Evolutionary conservation across 2,113 vertebrate species (phyloP).

Genomic region (Labeo rohita): DNA sequence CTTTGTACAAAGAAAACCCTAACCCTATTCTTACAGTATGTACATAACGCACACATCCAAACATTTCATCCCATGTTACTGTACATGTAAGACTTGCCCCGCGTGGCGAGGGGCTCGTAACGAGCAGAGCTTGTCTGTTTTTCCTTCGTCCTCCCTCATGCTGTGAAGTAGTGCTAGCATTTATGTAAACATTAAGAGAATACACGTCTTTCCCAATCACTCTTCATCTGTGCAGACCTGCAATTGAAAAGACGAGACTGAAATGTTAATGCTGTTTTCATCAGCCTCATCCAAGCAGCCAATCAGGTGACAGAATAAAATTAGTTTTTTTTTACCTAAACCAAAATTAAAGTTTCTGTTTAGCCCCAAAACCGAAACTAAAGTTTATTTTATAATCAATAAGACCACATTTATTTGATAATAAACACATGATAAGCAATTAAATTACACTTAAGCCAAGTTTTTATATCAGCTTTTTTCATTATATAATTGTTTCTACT

Average conservation of each 20-base stretch:
- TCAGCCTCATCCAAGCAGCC: not conserved
- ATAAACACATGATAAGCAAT: not conserved
- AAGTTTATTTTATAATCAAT: not conserved
- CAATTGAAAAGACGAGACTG: constrained; percentile 26
- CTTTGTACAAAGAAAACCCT: constrained; percentile 80
- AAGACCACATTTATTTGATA: no score
- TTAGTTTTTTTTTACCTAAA: not conserved
- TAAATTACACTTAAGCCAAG: not conserved
- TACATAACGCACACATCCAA: constrained; percentile 63
- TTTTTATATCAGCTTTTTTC: not conserved
- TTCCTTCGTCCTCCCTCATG: constrained; percentile 68
- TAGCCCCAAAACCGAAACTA: not conserved
- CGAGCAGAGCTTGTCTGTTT: constrained; percentile 2
- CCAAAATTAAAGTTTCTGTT: not conserved
- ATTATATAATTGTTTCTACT: not conserved
- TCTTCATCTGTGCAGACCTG: constrained; percentile 99
- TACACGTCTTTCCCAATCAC: constrained; percentile 74
- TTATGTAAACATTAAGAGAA: constrained; percentile 73
- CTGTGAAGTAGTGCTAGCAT: constrained; percentile 89
- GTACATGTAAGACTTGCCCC: constrained; percentile 67
- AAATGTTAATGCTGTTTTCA: not conserved
- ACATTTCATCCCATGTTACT: constrained; percentile 45
- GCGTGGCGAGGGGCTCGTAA: not conserved
- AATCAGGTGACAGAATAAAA: not conserved
- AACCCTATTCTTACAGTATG: constrained; percentile 78